Conservation (phyloP, 2,888 invertebrate species). For the Melanchra persicariae region DNA sequence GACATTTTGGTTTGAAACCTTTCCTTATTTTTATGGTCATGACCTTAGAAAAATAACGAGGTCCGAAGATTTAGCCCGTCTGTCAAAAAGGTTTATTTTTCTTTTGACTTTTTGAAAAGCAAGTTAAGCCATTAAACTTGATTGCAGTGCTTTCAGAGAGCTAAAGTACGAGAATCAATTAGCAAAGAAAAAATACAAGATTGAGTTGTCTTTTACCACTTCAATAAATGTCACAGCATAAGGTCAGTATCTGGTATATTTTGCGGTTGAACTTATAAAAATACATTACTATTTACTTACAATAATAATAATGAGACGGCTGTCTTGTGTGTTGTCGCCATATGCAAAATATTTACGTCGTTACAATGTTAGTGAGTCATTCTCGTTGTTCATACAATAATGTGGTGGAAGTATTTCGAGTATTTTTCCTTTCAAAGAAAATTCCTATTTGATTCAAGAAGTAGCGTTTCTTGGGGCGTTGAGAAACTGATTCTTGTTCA, state of each 20-base stretch:
- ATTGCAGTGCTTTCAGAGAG: neutral
- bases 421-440: constrained; percentile 21
- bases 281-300: constrained; percentile 30
- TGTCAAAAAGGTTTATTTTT: too few relatives aligned
- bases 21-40: neutral
- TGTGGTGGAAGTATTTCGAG: constrained; percentile 21
- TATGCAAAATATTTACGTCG: constrained; percentile 37
- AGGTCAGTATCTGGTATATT: constrained; percentile 23
- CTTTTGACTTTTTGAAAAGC: too few relatives aligned
- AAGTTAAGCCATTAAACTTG: neutral
- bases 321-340: constrained; percentile 30
- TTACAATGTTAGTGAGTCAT: constrained; percentile 27
- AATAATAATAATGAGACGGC: constrained; percentile 38
- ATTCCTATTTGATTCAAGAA: neutral
- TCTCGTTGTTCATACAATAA: constrained; percentile 28
- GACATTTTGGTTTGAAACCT: neutral
- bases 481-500: neutral
- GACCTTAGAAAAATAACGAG: too few relatives aligned
- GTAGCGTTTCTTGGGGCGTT: neutral
- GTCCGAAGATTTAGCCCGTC: too few relatives aligned
- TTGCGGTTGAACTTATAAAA: constrained; percentile 39
- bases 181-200: constrained; percentile 18
- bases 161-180: constrained; percentile 1
- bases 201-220: constrained; percentile 20
- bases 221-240: constrained; percentile 31